Percentiles rank a stretch among this genome's conserved stretches.
phyloP scores from a whole-genome alignment of 2,888 invertebrate genomes.

The Cheilosia grossa region DNA sequence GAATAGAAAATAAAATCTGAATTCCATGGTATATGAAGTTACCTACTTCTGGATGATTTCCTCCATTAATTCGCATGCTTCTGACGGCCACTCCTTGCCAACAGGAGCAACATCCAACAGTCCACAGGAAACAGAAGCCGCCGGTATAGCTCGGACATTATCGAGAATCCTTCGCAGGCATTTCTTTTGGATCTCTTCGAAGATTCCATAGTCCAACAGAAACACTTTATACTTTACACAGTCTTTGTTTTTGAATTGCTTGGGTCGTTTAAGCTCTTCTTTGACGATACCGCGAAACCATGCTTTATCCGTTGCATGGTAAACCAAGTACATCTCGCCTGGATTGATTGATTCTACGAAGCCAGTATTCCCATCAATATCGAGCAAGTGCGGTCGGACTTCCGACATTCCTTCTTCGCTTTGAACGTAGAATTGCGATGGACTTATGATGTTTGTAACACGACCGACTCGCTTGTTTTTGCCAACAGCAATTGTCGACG shows the following conservation, averaged over 20 bases:
- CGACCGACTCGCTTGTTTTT: constrained; percentile 51
- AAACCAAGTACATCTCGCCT: constrained; percentile 87
- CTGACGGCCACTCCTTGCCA: constrained; percentile 84
- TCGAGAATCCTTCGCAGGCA: constrained; percentile 84
- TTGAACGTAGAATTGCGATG: constrained; percentile 87
- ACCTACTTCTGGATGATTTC: constrained; percentile 86
- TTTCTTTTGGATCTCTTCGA: constrained; percentile 83
- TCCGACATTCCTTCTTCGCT: constrained; percentile 26
- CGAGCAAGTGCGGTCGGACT: constrained; percentile 42
- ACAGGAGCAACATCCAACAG: constrained; percentile 85
- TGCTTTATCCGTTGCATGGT: constrained; percentile 84
- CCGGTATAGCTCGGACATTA: constrained; percentile 82
- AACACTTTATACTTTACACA: constrained; percentile 84
- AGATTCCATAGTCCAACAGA: constrained; percentile 87
- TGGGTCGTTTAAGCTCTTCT: constrained; percentile 79
- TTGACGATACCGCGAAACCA: constrained; percentile 86
- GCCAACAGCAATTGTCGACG: constrained; percentile 37
- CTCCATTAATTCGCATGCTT: constrained; percentile 85
- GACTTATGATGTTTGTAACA: constrained; percentile 77
- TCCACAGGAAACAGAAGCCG: constrained; percentile 86
- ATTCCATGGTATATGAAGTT: not conserved
- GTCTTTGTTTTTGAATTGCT: constrained; percentile 12
- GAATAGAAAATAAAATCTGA: not conserved
- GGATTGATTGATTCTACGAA: constrained; percentile 62
- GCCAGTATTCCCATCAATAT: constrained; percentile 42